Conservation (phyloP, 2,113 vertebrate genomes). For the Spheniscus mendiculus region DNA sequence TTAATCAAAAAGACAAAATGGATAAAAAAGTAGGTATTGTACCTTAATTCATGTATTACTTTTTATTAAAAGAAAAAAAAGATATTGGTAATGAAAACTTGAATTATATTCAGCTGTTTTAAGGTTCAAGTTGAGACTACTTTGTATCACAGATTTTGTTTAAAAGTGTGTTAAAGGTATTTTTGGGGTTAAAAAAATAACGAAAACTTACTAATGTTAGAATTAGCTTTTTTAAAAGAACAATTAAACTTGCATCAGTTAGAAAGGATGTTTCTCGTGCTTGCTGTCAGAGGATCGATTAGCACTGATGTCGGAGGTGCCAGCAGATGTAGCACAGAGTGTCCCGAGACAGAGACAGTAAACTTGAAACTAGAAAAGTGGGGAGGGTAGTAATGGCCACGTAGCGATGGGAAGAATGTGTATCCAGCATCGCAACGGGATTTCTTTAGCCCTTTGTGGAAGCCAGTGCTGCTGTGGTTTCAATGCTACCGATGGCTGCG, state of each 20-base stretch:
- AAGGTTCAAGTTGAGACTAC: not conserved
- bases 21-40: slow-evolving; percentile 36
- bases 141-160: not conserved
- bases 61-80: not conserved
- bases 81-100: not conserved
- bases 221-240: not conserved
- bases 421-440: not conserved
- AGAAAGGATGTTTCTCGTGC: not conserved
- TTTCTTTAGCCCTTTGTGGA: not conserved
- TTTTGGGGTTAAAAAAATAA: not conserved
- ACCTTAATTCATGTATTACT: not conserved
- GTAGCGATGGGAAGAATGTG: not conserved
- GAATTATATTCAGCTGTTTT: not conserved
- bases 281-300: not conserved
- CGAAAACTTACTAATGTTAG: not conserved
- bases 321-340: not conserved
- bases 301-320: not conserved
- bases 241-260: not conserved
- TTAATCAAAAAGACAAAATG: not conserved
- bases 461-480: not conserved
- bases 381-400: not conserved
- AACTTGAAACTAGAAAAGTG: not conserved
- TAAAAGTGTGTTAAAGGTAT: not conserved
- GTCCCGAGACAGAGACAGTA: not conserved
- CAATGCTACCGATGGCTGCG: not conserved